phyloP scores from a whole-genome alignment of 2,113 vertebrate genomes.

The Anser brachyrhynchus region DNA sequence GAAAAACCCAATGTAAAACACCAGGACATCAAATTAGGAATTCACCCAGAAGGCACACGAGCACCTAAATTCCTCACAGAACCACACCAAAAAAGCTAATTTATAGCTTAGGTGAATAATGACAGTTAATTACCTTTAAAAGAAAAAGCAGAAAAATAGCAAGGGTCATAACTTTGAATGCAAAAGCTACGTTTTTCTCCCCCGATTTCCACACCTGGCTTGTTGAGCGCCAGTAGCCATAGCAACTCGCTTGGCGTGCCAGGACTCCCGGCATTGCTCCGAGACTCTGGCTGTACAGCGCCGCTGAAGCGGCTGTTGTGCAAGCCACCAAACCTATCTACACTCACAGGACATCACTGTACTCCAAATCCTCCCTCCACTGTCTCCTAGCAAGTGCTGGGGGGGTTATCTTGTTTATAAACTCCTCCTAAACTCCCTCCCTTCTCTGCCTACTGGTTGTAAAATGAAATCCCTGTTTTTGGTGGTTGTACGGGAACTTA shows the following conservation, averaged over 20 bases:
- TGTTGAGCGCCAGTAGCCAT: slow-evolving; percentile 44
- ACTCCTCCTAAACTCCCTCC: not conserved
- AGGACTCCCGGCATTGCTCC: not conserved
- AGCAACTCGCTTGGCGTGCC: not conserved
- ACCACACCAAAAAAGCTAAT: not conserved
- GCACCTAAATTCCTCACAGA: not conserved
- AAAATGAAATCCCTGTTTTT: not conserved
- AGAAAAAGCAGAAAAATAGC: not conserved
- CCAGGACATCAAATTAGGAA: not conserved
- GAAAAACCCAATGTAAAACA: not conserved
- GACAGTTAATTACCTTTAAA: slow-evolving; percentile 28
- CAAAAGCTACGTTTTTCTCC: not conserved
- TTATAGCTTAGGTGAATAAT: slow-evolving; percentile 3
- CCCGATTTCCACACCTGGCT: not conserved
- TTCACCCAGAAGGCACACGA: not conserved
- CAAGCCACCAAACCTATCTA: not conserved
- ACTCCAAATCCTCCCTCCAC: not conserved
- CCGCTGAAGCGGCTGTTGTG: not conserved
- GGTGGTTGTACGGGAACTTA: rapidly evolving
- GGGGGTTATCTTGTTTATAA: not conserved
- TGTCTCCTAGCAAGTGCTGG: not conserved
- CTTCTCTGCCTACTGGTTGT: not conserved
- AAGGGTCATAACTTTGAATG: slow-evolving; percentile 41
- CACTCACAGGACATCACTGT: not conserved
- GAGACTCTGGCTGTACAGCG: not conserved